Evolutionary conservation across 2,797 vertebrate species (phyloP).

Genomic region (Vireo griseus): DNA sequence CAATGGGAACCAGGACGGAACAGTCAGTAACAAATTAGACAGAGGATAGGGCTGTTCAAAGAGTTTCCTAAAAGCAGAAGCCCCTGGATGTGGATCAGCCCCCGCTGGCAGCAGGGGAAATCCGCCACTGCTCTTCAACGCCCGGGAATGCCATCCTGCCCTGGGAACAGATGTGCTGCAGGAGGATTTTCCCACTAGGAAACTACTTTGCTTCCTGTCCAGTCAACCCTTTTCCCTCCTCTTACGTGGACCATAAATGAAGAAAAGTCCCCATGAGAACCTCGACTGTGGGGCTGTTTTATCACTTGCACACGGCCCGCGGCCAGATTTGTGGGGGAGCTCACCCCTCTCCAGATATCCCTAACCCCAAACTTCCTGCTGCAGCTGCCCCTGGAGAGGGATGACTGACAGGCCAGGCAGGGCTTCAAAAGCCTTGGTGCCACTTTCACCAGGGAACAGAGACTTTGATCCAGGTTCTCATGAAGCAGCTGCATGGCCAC

Average conservation of each 20-base stretch:
- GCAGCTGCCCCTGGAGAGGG: not conserved
- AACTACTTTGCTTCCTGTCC: not conserved
- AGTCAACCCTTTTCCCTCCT: not conserved
- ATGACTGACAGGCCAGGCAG: not conserved
- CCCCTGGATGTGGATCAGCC: not conserved
- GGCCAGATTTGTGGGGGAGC: not conserved
- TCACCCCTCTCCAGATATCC: not conserved
- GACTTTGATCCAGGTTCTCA: not conserved
- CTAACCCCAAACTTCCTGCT: not conserved
- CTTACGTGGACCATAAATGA: rapidly evolving
- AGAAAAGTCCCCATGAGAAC: not conserved
- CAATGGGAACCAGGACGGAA: not conserved
- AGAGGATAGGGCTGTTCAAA: not conserved
- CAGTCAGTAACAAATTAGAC: not conserved
- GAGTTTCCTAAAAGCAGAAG: not conserved
- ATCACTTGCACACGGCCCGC: not conserved
- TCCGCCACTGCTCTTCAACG: not conserved
- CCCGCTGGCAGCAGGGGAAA: not conserved
- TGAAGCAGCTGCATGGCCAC: not conserved
- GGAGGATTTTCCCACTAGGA: not conserved
- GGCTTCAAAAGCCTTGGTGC: not conserved
- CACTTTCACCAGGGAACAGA: not conserved
- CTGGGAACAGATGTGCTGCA: not conserved
- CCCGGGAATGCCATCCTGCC: not conserved
- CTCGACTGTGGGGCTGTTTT: rapidly evolving